These are phyloP conservation scores for Apeira syringaria DNA, from an alignment of 2,888 invertebrate species.

Conservation along the genomic window DNA sequence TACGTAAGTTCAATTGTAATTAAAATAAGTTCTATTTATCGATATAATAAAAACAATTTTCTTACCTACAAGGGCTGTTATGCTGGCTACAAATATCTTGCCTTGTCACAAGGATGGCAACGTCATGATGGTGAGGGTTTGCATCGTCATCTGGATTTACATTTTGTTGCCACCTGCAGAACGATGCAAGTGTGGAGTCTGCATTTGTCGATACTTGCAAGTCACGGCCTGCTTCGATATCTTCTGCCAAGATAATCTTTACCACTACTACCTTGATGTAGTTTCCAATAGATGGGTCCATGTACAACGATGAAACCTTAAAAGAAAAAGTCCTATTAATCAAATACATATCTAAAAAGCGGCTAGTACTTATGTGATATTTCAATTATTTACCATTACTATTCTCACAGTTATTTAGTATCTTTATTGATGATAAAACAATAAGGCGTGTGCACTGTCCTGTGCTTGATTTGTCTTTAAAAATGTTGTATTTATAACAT, in stretches of 20 bases:
- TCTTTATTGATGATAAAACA: no score
- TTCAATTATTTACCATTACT: no score
- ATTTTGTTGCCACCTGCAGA: conserved; percentile 93
- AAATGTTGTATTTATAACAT: no score
- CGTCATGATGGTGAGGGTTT: conserved; percentile 95
- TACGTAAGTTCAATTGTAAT: no score
- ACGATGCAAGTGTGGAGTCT: conserved; percentile 91
- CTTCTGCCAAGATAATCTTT: conserved; percentile 90
- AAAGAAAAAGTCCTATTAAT: conserved; percentile 13
- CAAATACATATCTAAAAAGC: no score
- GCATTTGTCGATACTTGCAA: conserved; percentile 91
- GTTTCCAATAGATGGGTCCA: conserved; percentile 95
- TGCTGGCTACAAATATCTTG: conserved; percentile 88
- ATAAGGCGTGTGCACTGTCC: no score
- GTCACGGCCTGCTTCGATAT: conserved; percentile 83
- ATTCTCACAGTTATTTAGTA: no score
- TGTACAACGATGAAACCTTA: conserved; percentile 90
- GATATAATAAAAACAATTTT: conserved; percentile 22
- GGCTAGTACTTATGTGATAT: no score
- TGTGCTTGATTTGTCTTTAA: no score
- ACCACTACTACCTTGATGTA: conserved; percentile 96
- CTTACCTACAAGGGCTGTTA: conserved; percentile 81
- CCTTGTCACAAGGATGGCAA: conserved; percentile 93
- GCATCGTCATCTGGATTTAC: conserved; percentile 89
- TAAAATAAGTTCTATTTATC: no score